Base-by-base conservation (phyloP, 2,888 invertebrate genomes). In the Leptopterna dolabrata region DNA sequence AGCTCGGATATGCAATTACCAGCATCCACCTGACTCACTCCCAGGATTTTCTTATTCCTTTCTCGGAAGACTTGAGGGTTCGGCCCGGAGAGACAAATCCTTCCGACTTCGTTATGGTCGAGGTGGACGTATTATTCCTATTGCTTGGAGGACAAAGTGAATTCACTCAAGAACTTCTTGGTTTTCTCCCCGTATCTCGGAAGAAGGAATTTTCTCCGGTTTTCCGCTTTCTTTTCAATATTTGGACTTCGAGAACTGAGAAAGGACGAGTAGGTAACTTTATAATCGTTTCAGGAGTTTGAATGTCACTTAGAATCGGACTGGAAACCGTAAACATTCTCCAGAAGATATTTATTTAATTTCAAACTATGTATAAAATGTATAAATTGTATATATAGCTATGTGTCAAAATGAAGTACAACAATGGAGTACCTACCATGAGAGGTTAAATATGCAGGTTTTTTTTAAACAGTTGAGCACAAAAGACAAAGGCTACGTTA, bases 1-100 rank as follows among this genome's bases (percentile, higher is more conserved):
- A 71, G 70, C 43, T 70, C 43, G 86, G 86, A 87, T 87, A 87
- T 87, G 86, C 86, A 87, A 87, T 87, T 87, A 87, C 86, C 86
- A 80, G 80, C 78, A 63, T 71, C 86, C 86, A 87, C 86, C 86
- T 87, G 86, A 51, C 71, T 87, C 86, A 76, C 76, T 71, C 85
- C 4, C 3, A 9, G 43, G 24, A 47, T 43, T 76, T 85, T 43
- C 30, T 30, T 41, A 43, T 45, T 85, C 45, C 85, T 76, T 76
- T 43, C 73, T 73, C 63, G 14, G 24, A 41, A 70, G 27, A 45
- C 63, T 63, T 24, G 24, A n/a, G 4, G 19, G 27, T n/a, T 19
- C 24, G 16, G 9, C 19, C 63, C 2, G 63, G 63, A 63, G 63
- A 63, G 24, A 63, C 63, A 63, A 63, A 63, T 63, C 55, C 55